Conservation (phyloP, 2,888 invertebrate species). For the Caenorhabditis imperialis region DNA sequence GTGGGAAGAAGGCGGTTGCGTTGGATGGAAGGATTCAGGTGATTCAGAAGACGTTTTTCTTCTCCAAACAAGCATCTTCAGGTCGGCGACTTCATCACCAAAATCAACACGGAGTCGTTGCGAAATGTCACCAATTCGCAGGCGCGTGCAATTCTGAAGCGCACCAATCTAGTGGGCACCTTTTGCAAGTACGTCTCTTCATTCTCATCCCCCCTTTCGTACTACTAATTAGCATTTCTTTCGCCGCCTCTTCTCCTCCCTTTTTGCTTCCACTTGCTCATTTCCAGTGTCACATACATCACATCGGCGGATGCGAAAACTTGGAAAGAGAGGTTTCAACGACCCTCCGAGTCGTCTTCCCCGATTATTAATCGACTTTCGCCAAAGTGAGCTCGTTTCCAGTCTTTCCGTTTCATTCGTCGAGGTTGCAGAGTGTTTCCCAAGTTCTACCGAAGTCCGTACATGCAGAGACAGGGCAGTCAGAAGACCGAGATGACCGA, state of each 20-base stretch:
- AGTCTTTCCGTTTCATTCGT: background rate
- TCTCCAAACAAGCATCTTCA: slow-evolving; percentile 28
- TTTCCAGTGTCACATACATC: slow-evolving; percentile 82
- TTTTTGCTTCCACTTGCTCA: slow-evolving; percentile 10
- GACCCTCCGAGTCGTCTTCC: slow-evolving; percentile 64
- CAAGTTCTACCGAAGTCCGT: slow-evolving; percentile 81
- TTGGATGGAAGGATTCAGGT: slow-evolving; percentile 82
- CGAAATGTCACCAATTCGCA: slow-evolving; percentile 82
- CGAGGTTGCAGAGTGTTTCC: slow-evolving; percentile 80
- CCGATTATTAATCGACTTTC: slow-evolving; percentile 71
- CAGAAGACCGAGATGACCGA: slow-evolving; percentile 50
- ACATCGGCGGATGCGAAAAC: slow-evolving; percentile 81
- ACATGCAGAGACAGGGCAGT: slow-evolving; percentile 57
- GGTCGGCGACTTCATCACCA: slow-evolving; percentile 82
- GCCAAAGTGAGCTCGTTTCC: slow-evolving; percentile 70
- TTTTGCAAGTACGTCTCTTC: slow-evolving; percentile 81
- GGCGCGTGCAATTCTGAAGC: slow-evolving; percentile 82
- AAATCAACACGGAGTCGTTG: slow-evolving; percentile 82
- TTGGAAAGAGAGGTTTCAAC: slow-evolving; percentile 78
- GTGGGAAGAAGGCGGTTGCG: slow-evolving; percentile 81
- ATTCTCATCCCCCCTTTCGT: slow-evolving; percentile 25
- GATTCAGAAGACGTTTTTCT: background rate
- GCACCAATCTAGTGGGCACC: slow-evolving; percentile 82
- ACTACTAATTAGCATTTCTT: slow-evolving; percentile 50
- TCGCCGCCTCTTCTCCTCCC: slow-evolving; percentile 19